These are phyloP conservation scores for Sisyra nigra DNA, from an alignment of 2,888 invertebrate species.

Conservation along the genomic window DNA sequence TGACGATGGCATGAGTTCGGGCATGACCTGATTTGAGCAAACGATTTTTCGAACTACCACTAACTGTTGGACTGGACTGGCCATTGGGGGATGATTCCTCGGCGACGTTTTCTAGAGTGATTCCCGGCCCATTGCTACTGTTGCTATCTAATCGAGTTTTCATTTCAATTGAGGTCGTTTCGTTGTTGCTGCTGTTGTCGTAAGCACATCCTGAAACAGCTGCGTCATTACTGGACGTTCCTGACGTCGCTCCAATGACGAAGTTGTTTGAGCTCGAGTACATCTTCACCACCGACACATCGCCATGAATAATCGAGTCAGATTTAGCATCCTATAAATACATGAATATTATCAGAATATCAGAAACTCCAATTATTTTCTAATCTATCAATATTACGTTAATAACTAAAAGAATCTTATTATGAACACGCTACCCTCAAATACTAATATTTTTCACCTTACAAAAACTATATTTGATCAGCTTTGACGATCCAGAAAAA, in stretches of 20 bases:
- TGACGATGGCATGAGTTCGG: constrained; percentile 59
- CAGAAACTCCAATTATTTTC: too few species aligned
- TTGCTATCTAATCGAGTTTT: constrained; percentile 6
- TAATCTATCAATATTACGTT: too few species aligned
- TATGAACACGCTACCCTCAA: too few species aligned
- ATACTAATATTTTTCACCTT: too few species aligned
- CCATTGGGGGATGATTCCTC: constrained; percentile 12
- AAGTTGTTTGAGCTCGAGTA: constrained; percentile 4
- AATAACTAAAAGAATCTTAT: too few species aligned
- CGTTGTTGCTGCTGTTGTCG: constrained; percentile 9
- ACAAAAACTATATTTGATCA: too few species aligned
- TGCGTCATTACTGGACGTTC: constrained; percentile 8
- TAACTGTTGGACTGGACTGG: constrained; percentile 3
- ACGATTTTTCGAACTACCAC: constrained; percentile 3
- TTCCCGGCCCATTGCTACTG: constrained; percentile 11
- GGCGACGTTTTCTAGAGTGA: constrained; percentile 8
- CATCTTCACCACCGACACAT: constrained; percentile 9
- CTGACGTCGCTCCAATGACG: constrained; percentile 8
- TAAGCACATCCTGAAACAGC: too few species aligned
- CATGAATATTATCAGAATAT: too few species aligned
- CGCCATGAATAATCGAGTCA: constrained; percentile 5
- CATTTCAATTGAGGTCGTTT: neutral
- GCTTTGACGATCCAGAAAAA: too few species aligned
- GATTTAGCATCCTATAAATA: neutral
- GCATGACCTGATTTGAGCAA: constrained; percentile 44